Conservation (phyloP, 2,113 vertebrate species). For the Mystacornis crossleyi region DNA sequence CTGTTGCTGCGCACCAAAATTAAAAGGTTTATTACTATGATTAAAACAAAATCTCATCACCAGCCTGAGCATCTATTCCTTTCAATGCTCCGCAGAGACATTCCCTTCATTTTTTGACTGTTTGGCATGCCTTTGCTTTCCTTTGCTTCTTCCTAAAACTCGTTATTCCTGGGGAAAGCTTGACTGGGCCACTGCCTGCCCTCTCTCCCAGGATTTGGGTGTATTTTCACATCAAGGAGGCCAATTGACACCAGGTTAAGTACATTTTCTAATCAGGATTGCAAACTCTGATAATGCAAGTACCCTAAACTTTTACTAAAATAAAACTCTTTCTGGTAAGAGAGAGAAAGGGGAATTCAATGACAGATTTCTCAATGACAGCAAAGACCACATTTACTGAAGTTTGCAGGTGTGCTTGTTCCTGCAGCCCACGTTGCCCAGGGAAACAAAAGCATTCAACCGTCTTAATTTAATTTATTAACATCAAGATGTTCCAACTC, state of each 20-base stretch:
- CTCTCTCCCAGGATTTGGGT: background rate
- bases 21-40: constrained; percentile 60
- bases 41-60: constrained; percentile 60
- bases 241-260: constrained; percentile 58
- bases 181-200: background rate
- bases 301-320: background rate
- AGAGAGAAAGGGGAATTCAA: constrained; percentile 40
- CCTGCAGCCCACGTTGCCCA: background rate
- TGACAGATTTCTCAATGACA: constrained; percentile 16
- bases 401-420: background rate
- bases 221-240: constrained; percentile 54
- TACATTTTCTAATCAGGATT: constrained; percentile 60
- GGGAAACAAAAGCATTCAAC: background rate
- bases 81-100: constrained; percentile 11
- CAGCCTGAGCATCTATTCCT: background rate
- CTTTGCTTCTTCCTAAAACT: background rate
- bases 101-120: background rate
- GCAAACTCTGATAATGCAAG: background rate
- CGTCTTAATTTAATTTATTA: background rate
- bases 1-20: constrained; percentile 35
- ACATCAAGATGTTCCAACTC: background rate
- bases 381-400: background rate
- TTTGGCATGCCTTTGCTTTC: background rate
- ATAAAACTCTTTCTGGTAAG: background rate
- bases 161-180: background rate